Conservation (phyloP, 2,888 invertebrate genomes). For the Sesamia inferens region DNA sequence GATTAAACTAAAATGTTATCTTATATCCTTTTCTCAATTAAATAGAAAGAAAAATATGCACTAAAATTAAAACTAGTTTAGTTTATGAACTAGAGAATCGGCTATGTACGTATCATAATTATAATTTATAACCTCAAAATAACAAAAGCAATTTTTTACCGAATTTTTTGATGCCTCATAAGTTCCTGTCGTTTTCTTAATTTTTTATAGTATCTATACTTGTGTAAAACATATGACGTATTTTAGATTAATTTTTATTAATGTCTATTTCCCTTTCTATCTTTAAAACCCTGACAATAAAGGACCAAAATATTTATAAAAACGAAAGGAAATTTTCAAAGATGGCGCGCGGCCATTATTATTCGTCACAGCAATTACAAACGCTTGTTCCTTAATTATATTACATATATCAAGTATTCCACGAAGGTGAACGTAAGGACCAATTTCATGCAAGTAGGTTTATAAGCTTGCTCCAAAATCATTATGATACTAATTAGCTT, state of each 20-base stretch:
- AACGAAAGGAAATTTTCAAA: not conserved
- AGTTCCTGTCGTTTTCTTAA: no score
- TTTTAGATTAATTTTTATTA: no score
- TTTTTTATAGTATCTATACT: no score
- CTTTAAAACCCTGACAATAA: not conserved
- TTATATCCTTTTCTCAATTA: not conserved
- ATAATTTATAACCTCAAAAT: not conserved
- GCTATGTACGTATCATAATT: not conserved
- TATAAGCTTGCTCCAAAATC: conserved; percentile 5
- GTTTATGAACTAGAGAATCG: not conserved
- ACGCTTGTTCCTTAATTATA: conserved; percentile 21
- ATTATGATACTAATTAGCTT: conserved; percentile 28
- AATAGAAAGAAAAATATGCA: not conserved
- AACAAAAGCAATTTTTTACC: no score
- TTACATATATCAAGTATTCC: conserved; percentile 10
- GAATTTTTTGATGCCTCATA: no score
- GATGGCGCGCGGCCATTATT: conserved; percentile 13
- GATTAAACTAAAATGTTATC: no score
- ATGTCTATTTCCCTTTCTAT: not conserved
- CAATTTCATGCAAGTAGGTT: conserved; percentile 6
- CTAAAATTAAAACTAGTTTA: no score
- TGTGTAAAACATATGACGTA: no score
- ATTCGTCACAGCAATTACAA: conserved; percentile 31
- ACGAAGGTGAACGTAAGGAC: conserved; percentile 4
- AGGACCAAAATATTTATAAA: not conserved